These are phyloP conservation scores for Coreoperca whiteheadi DNA, from an alignment of 2,113 vertebrate genomes.

Conservation along the genomic window DNA sequence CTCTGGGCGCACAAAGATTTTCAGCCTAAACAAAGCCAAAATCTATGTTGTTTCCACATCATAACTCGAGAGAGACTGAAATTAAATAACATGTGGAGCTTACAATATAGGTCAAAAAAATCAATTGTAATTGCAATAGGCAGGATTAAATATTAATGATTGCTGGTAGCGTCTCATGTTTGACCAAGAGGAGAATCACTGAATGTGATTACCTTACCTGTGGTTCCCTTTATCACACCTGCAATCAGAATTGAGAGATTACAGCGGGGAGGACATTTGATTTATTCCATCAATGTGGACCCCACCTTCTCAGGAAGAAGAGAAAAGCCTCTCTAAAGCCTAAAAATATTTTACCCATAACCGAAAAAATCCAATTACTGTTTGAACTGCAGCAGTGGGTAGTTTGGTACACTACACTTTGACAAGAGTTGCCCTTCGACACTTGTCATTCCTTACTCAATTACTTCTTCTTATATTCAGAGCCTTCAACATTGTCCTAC, in stretches of 20 bases:
- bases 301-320: not conserved
- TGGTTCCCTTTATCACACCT: slow-evolving; percentile 40
- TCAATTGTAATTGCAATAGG: slow-evolving; percentile 10
- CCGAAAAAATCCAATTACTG: slow-evolving; percentile 12
- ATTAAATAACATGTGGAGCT: not conserved
- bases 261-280: not conserved
- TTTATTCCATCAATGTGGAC: slow-evolving; percentile 15
- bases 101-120: not conserved
- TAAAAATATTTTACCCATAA: slow-evolving; percentile 11
- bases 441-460: slow-evolving; percentile 27
- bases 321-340: not conserved
- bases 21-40: slow-evolving; percentile 6
- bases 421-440: slow-evolving; percentile 34
- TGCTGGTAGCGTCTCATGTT: not conserved
- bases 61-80: not conserved
- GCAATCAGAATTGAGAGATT: slow-evolving; percentile 37
- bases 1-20: slow-evolving; percentile 3
- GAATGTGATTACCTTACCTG: no score
- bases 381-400: slow-evolving; percentile 11
- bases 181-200: not conserved
- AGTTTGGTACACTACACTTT: slow-evolving; percentile 24
- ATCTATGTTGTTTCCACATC: slow-evolving; percentile 13
- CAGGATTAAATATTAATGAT: not conserved
- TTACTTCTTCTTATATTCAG: slow-evolving; percentile 3
- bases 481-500: slow-evolving; percentile 28